phyloP scores from a whole-genome alignment of 2,888 invertebrate species.

The Tetramorium bicarinatum region DNA sequence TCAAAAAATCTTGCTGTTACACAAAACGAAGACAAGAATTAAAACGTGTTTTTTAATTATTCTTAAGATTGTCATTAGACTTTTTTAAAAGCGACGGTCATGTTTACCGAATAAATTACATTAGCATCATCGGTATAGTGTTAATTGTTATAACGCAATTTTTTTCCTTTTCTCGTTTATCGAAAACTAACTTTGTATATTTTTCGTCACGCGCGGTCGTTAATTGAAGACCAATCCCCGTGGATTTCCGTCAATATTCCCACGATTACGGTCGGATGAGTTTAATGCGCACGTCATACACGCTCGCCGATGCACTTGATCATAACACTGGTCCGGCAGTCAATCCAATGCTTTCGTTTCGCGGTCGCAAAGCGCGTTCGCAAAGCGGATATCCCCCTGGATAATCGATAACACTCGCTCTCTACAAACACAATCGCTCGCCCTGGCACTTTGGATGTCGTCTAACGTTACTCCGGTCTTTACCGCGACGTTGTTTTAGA shows the following conservation, averaged over 20 bases:
- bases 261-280: constrained; percentile 11
- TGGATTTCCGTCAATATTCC: constrained; percentile 22
- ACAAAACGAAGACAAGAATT: neutral
- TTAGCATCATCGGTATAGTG: neutral
- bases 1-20: neutral
- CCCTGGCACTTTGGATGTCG: constrained; percentile 10
- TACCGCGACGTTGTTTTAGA: constrained; percentile 5
- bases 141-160: neutral
- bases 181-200: neutral
- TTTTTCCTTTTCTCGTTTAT: neutral
- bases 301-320: neutral
- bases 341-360: constrained; percentile 33
- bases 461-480: constrained; percentile 29
- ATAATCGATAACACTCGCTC: constrained; percentile 41
- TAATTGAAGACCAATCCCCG: constrained; percentile 11
- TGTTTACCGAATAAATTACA: neutral
- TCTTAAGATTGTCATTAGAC: neutral
- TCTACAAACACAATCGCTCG: neutral
- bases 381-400: neutral
- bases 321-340: neutral
- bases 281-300: constrained; percentile 17
- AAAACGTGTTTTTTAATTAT: neutral
- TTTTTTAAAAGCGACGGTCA: neutral
- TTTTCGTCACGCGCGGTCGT: neutral
- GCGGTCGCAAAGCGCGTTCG: constrained; percentile 12